A percentile compares a stretch with the other conserved stretches of the same genome.
phyloP scores from a whole-genome alignment of 2,113 vertebrate species.

The Oncorhynchus masou region DNA sequence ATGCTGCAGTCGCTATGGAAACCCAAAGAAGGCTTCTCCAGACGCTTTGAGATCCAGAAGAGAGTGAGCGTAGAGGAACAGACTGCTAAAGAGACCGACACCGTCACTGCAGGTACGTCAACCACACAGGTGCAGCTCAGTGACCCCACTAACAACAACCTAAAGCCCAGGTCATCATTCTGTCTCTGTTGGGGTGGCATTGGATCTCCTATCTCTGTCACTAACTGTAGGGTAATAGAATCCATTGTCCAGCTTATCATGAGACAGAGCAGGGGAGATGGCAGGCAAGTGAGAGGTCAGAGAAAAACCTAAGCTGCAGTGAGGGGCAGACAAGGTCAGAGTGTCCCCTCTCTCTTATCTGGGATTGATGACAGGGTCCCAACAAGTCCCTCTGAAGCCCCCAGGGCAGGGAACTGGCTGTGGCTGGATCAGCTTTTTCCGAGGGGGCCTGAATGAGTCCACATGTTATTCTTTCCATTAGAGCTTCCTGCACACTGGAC shows the following conservation, averaged over 20 bases:
- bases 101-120: conserved; percentile 71
- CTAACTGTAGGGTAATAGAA: conserved; percentile 38
- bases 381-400: conserved; percentile 24
- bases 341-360: conserved; percentile 47
- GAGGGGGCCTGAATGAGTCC: conserved; percentile 20
- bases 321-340: conserved; percentile 34
- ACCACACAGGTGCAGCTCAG: conserved; percentile 2
- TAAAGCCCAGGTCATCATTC: conserved; percentile 31
- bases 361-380: conserved; percentile 45
- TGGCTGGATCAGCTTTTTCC: conserved; percentile 20
- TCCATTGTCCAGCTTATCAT: conserved; percentile 61
- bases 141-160: conserved; percentile 14
- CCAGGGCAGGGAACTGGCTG: background rate
- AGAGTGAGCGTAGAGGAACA: conserved; percentile 59
- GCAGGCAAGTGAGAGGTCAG: conserved; percentile 41
- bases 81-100: conserved; percentile 62
- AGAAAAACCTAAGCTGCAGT: conserved; percentile 48
- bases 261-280: conserved; percentile 26
- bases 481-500: conserved; percentile 54
- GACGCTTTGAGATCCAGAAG: conserved; percentile 77
- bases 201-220: conserved; percentile 27
- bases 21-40: conserved; percentile 76
- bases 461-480: conserved; percentile 54
- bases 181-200: conserved; percentile 8
- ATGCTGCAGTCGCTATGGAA: conserved; percentile 79